A percentile compares a stretch with the other conserved stretches of the same genome.
Conservation (phyloP, 2,888 invertebrate species). For the Stomorhina lunata region DNA sequence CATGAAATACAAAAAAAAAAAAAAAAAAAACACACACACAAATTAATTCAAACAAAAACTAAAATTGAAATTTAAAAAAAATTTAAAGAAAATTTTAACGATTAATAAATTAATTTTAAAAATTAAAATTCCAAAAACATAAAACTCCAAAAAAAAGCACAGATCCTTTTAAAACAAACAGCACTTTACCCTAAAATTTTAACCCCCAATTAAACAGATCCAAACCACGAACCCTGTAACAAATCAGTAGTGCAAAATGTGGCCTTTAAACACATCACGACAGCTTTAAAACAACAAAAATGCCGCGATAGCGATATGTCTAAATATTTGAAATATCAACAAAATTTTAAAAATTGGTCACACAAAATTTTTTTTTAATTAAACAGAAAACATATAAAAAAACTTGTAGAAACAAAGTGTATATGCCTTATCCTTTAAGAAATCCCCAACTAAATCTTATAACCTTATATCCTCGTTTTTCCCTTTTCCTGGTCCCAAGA, state of each 20-base stretch:
- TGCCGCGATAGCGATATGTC: slow-evolving; percentile 79
- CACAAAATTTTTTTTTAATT: slow-evolving; percentile 33
- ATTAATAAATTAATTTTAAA: neutral
- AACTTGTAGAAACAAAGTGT: slow-evolving; percentile 6
- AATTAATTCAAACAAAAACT: neutral
- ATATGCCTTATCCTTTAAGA: neutral
- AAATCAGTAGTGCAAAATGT: slow-evolving; percentile 32
- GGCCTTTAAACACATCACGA: slow-evolving; percentile 13
- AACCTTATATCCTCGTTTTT: slow-evolving; percentile 4
- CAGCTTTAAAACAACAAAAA: slow-evolving; percentile 45
- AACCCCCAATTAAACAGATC: neutral
- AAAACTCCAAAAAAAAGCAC: slow-evolving; percentile 62
- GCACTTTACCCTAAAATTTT: neutral
- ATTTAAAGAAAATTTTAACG: neutral
- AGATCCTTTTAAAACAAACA: slow-evolving; percentile 66
- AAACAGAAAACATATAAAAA: neutral
- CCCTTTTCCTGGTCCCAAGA: slow-evolving; percentile 10
- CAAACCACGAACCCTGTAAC: neutral
- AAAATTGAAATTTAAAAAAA: neutral
- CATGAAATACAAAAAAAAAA: neutral
- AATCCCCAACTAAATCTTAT: neutral
- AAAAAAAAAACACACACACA: neutral
- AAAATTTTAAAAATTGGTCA: slow-evolving; percentile 58
- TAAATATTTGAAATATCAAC: neutral
- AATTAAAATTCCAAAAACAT: neutral